Evolutionary conservation across 2,797 vertebrate genomes (phyloP).

Genomic region (Anisognathus igniventris): DNA sequence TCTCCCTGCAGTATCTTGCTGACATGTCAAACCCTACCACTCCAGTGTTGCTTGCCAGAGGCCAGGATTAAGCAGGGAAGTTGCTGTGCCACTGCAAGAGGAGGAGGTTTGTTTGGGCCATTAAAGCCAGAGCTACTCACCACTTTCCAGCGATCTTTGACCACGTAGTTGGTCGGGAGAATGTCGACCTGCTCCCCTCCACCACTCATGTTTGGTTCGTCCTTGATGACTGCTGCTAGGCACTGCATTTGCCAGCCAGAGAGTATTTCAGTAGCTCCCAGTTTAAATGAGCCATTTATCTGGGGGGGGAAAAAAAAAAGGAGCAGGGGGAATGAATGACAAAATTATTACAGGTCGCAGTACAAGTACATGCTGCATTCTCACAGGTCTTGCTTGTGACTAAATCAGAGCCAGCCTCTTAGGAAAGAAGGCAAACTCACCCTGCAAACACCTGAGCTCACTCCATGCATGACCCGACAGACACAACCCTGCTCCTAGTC

Average conservation of each 20-base stretch:
- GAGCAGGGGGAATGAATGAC: background rate
- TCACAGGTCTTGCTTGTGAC: background rate
- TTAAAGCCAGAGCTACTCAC: constrained; percentile 76
- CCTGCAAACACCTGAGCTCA: background rate
- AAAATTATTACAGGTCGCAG: constrained; percentile 1
- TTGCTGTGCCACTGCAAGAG: background rate
- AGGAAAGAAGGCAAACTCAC: constrained; percentile 6
- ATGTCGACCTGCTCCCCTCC: constrained; percentile 95
- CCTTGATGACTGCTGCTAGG: constrained; percentile 92
- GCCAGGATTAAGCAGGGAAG: background rate
- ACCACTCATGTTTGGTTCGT: constrained; percentile 98
- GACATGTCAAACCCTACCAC: background rate
- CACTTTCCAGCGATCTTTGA: constrained; percentile 99
- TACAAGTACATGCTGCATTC: background rate
- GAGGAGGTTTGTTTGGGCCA: background rate
- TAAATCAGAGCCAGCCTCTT: background rate
- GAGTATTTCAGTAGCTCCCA: constrained; percentile 90
- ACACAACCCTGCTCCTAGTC: background rate
- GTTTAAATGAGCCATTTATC: constrained; percentile 97
- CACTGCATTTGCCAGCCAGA: constrained; percentile 96
- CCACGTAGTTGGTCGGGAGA: constrained; percentile 95
- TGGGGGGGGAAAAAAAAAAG: constrained; percentile 35
- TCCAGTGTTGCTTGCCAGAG: background rate
- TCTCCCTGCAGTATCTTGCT: background rate
- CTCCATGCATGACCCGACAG: background rate